Evolutionary conservation across 2,888 invertebrate genomes (phyloP), one percentile per base, ranked within the genome.

Genomic region (Tenodera sinensis): DNA sequence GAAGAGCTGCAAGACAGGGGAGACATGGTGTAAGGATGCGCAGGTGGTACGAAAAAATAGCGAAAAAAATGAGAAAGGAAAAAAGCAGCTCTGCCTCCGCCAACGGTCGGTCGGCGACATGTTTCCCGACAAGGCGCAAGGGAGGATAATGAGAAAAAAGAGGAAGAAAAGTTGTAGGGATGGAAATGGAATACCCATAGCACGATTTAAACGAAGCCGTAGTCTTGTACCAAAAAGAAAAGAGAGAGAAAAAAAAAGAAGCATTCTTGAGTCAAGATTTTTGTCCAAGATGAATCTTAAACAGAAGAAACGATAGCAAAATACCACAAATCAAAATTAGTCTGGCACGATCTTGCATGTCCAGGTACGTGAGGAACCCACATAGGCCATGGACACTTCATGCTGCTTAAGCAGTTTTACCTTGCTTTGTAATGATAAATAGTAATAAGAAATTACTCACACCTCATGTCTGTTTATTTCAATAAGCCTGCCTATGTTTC

Each of bases 31-130:
- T 87, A 87, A 87, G 82, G 83, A 87, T 88, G 88, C 88, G 89
- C 89, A 89, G 89, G 89, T 89, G 89, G 88, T 86, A 85, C 89
- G 54, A 86, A 88, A 89, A 88, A 89, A 89, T 85, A 71, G 54
- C 20, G 54, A 71, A 71, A 71, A 71, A 71, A 71, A 71, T 71
- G 54, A 71, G 54, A 20, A 71, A 71, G 54, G 54, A 71, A 71
- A 89, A 87, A 87, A 30, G 34, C 28, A 89, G 83, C 88, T 88
- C 81, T 83, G 85, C 86, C 86, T 88, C 83, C 83, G 84, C 84
- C 85, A 84, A 84, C 20, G 42, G 9, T 83, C 83, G 85, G 83
- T 54, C 86, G 89, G 88, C 88, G 89, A 89, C 89, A 88, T 89
- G 82, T 83, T 88, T 89, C 83, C 89, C 88, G 88, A 89, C 89